phyloP scores from a whole-genome alignment of 2,888 invertebrate species.

The Aphodius sticticus region DNA sequence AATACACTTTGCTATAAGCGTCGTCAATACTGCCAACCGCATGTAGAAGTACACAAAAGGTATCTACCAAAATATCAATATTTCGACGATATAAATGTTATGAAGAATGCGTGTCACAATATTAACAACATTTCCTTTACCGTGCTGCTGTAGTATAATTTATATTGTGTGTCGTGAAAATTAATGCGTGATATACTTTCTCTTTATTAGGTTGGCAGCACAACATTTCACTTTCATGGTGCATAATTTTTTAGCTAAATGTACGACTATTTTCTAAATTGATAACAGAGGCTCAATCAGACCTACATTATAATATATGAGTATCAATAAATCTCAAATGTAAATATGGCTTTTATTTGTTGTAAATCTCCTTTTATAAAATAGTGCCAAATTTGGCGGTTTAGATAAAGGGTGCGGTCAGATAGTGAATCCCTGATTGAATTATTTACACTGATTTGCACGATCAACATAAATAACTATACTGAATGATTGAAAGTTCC shows the following conservation, averaged over 20 bases:
- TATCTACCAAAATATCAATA: not conserved
- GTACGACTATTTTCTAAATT: not conserved
- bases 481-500: too few species aligned
- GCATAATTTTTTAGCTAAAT: not conserved
- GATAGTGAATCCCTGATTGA: not conserved
- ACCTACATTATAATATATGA: not conserved
- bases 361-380: constrained; percentile 5
- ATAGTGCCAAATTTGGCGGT: not conserved
- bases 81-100: not conserved
- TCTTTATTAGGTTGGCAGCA: constrained; percentile 11
- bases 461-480: too few species aligned
- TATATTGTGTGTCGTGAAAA: not conserved
- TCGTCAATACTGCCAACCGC: constrained; percentile 56
- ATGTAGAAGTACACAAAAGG: not conserved
- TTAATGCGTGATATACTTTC: constrained; percentile 5
- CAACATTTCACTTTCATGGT: constrained; percentile 8
- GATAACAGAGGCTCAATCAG: not conserved
- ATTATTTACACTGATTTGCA: not conserved
- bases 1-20: constrained; percentile 57
- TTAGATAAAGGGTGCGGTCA: not conserved
- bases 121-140: not conserved
- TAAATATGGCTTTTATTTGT: constrained; percentile 7
- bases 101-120: not conserved
- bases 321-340: not conserved
- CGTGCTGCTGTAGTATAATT: not conserved